These are phyloP conservation scores for Lutjanus argentimaculatus DNA, from an alignment of 2,797 vertebrate species.

Conservation along the genomic window DNA sequence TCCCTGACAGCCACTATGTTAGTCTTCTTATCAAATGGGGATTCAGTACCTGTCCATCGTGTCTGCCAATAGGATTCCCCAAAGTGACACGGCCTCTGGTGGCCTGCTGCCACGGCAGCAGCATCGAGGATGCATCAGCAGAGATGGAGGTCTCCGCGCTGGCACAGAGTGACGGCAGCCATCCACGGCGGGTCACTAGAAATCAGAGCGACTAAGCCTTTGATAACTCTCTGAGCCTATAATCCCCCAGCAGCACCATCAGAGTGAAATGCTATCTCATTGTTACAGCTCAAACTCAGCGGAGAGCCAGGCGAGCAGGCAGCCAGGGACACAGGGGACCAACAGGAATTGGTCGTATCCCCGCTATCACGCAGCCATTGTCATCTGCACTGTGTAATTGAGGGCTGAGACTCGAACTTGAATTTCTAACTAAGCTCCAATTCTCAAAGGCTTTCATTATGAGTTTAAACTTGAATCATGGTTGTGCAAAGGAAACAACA, in stretches of 20 bases:
- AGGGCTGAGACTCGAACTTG: slow-evolving; percentile 19
- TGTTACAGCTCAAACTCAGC: slow-evolving; percentile 71
- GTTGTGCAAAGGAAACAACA: slow-evolving; percentile 47
- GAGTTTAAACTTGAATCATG: slow-evolving; percentile 52
- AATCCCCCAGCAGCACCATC: slow-evolving; percentile 82
- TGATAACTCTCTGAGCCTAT: slow-evolving; percentile 86
- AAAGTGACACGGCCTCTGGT: slow-evolving; percentile 9
- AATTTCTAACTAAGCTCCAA: slow-evolving; percentile 34
- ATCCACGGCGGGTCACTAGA: slow-evolving; percentile 72
- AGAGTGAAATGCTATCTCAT: slow-evolving; percentile 85
- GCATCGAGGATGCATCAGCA: slow-evolving; percentile 28
- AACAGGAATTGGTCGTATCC: slow-evolving; percentile 41
- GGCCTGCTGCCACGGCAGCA: slow-evolving; percentile 43
- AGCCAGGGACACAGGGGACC: slow-evolving; percentile 42
- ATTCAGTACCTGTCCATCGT: slow-evolving; percentile 31
- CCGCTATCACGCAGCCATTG: slow-evolving; percentile 21
- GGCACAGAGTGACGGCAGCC: slow-evolving; percentile 70
- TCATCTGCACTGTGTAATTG: slow-evolving; percentile 36
- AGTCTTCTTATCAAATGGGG: background rate
- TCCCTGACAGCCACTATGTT: slow-evolving; percentile 8
- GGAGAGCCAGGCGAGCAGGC: slow-evolving; percentile 52
- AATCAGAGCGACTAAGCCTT: slow-evolving; percentile 84
- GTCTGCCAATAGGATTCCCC: slow-evolving; percentile 25
- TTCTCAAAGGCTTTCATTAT: slow-evolving; percentile 43
- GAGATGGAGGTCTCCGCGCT: slow-evolving; percentile 55